Evolutionary conservation across 2,888 invertebrate species (phyloP).

Genomic region (Zygaena filipendulae): DNA sequence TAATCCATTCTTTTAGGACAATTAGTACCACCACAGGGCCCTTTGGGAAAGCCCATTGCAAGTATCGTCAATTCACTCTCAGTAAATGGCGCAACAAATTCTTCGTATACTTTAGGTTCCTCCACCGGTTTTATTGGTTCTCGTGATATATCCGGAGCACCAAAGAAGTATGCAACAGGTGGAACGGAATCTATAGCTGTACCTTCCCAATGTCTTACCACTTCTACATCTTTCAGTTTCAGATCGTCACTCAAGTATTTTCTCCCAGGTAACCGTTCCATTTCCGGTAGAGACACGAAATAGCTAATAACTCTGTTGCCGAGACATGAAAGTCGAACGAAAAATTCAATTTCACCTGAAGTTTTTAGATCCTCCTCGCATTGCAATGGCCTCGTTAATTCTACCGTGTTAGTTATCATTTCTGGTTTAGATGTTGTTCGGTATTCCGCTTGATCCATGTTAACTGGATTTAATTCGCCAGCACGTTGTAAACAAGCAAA

Average conservation of each 20-base stretch:
- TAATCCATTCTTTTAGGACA: slow-evolving; percentile 55
- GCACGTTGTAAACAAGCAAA: slow-evolving; percentile 40
- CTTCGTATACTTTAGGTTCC: slow-evolving; percentile 38
- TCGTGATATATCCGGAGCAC: slow-evolving; percentile 49
- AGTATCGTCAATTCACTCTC: slow-evolving; percentile 47
- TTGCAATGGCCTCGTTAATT: slow-evolving; percentile 36
- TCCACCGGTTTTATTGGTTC: slow-evolving; percentile 41
- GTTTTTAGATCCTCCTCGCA: slow-evolving; percentile 55
- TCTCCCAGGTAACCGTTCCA: slow-evolving; percentile 53
- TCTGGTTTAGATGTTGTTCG: slow-evolving; percentile 40
- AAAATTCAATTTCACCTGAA: slow-evolving; percentile 53
- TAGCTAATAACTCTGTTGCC: slow-evolving; percentile 47
- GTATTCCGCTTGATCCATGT: slow-evolving; percentile 48
- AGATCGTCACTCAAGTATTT: slow-evolving; percentile 51
- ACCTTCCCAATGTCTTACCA: slow-evolving; percentile 57
- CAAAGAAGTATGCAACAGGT: slow-evolving; percentile 52
- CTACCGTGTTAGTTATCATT: slow-evolving; percentile 51
- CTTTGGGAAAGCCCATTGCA: slow-evolving; percentile 62
- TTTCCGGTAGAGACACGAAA: slow-evolving; percentile 51
- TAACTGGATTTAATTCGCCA: slow-evolving; percentile 40
- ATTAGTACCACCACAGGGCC: slow-evolving; percentile 60
- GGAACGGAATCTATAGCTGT: slow-evolving; percentile 46
- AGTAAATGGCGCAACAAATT: slow-evolving; percentile 50
- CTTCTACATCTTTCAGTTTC: slow-evolving; percentile 52
- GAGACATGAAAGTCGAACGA: slow-evolving; percentile 42